Percentiles rank a stretch among this genome's conserved stretches.
phyloP scores from a whole-genome alignment of 1,140 invertebrate genomes.

The Notospermus geniculatus region DNA sequence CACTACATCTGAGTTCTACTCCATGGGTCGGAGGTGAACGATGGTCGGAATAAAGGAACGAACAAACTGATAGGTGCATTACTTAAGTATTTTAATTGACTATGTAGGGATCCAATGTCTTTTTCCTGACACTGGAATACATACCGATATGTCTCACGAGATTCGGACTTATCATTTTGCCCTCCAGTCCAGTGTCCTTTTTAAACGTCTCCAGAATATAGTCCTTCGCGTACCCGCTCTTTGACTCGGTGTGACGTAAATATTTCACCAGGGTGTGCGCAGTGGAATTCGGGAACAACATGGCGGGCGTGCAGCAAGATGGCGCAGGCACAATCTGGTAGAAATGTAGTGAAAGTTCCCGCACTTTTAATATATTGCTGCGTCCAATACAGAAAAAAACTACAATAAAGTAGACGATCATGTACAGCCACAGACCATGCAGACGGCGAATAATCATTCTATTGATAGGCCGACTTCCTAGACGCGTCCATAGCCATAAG shows the following conservation, averaged over 20 bases:
- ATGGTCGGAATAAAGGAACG: too few relatives aligned
- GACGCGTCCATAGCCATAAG: conserved; percentile 10
- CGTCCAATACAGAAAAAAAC: conserved; percentile 30
- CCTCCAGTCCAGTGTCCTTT: conserved; percentile 14
- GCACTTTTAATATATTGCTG: conserved; percentile 29
- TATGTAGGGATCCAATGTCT: conserved; percentile 34
- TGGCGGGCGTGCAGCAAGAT: conserved; percentile 40
- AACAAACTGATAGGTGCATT: too few relatives aligned
- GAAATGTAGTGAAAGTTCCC: conserved; percentile 30
- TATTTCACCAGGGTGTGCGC: conserved; percentile 22
- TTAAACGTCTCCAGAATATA: conserved; percentile 32
- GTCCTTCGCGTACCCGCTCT: conserved; percentile 31
- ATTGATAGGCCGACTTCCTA: background rate
- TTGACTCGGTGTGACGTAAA: conserved; percentile 27
- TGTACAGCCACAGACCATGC: conserved; percentile 18
- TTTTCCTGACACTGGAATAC: conserved; percentile 31
- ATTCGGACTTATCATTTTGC: conserved; percentile 35
- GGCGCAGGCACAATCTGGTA: conserved; percentile 34
- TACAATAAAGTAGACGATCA: conserved; percentile 27
- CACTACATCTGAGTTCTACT: too few relatives aligned
- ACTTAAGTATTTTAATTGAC: conserved; percentile 18
- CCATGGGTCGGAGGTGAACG: too few relatives aligned
- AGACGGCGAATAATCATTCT: too few relatives aligned
- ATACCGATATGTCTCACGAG: conserved; percentile 40
- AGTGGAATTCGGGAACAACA: conserved; percentile 31